Conservation (phyloP, 2,113 vertebrate species). For the Tupaia chinensis region DNA sequence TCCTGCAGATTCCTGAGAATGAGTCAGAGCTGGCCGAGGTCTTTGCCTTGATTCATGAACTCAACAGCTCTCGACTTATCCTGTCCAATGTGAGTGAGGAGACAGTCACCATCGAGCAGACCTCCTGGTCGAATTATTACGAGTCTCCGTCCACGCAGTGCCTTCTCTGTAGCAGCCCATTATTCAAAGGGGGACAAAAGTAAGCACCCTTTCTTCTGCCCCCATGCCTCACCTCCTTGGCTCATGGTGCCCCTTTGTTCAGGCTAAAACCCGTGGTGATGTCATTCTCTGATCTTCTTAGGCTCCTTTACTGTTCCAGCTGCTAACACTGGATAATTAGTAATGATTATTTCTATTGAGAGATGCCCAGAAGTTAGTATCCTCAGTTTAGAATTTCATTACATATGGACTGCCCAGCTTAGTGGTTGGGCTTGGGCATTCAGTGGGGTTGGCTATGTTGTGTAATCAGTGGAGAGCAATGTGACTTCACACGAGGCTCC, state of each 20-base stretch:
- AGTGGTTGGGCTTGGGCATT: conserved; percentile 37
- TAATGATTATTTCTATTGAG: conserved; percentile 9
- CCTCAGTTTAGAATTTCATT: conserved; percentile 47
- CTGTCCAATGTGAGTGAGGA: conserved; percentile 91
- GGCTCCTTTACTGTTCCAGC: conserved; percentile 4
- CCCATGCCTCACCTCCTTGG: neutral
- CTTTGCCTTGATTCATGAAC: conserved; percentile 94
- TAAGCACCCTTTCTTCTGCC: conserved; percentile 85
- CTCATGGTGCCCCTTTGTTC: neutral
- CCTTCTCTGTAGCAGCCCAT: conserved; percentile 93
- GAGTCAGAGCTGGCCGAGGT: conserved; percentile 94
- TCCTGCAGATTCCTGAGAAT: conserved; percentile 95
- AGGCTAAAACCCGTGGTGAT: neutral
- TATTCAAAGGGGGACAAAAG: conserved; percentile 96
- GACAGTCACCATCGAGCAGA: conserved; percentile 91
- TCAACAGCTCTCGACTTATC: conserved; percentile 94
- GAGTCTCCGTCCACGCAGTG: conserved; percentile 94
- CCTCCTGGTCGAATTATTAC: conserved; percentile 96
- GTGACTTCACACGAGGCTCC: neutral
- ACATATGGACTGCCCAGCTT: neutral
- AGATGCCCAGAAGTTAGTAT: neutral
- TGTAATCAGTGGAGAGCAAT: neutral
- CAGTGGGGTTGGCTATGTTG: neutral
- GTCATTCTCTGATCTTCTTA: conserved; percentile 8
- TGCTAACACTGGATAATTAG: neutral